These are phyloP conservation scores for Crocodylus rhombifer DNA, from an alignment of 2,797 vertebrate genomes.

Conservation along the genomic window DNA sequence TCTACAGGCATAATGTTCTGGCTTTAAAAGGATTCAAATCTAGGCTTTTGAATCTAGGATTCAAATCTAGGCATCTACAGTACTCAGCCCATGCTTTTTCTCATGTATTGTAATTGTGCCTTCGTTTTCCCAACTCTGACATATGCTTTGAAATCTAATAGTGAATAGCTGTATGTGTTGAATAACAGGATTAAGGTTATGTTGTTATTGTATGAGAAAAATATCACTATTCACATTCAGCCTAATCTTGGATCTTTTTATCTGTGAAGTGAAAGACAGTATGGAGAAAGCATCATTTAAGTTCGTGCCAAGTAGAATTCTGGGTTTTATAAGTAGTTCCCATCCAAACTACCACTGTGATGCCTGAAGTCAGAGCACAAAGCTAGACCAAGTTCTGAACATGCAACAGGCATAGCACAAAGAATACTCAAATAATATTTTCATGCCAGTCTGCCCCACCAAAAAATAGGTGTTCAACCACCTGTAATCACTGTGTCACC, in stretches of 20 bases:
- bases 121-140: neutral
- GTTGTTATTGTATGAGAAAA: neutral
- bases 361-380: neutral
- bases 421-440: neutral
- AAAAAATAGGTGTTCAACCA: neutral
- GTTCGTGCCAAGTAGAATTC: too few relatives aligned
- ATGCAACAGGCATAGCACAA: neutral
- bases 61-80: neutral
- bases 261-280: neutral
- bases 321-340: neutral
- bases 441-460: neutral
- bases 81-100: neutral
- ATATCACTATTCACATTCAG: neutral
- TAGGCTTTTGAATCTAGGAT: neutral
- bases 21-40: neutral
- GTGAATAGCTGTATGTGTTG: neutral
- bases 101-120: neutral
- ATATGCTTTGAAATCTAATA: neutral
- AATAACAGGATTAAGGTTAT: fast-evolving
- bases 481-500: neutral
- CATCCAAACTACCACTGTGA: neutral
- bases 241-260: neutral
- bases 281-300: neutral
- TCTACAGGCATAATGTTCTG: neutral
- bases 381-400: neutral